Base-by-base conservation (phyloP, 2,797 vertebrate species). In the Agapornis canus region DNA sequence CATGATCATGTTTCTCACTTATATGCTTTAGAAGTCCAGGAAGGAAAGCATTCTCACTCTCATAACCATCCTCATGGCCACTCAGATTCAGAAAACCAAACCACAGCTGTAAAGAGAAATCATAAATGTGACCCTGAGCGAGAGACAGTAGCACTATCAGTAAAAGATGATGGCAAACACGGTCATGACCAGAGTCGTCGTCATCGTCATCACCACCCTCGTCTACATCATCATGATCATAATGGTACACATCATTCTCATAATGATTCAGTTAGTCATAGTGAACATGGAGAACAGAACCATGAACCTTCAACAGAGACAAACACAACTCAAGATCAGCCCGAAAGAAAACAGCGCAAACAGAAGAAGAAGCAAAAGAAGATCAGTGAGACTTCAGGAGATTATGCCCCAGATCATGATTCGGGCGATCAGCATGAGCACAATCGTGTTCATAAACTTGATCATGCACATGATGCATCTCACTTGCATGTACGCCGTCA, bases 1-100 rank as follows among this genome's bases (percentile, higher is more conserved):
- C 99, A 99, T 5, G 99, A 99, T 96, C 99, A 99, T 13, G 99
- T 99, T 87, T 99, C 99, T 91, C 99, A 99, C 92, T 97, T 99
- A 18, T 99, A 99, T 93, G 86, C 98, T 89, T 95, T 99, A 94
- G 99, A 99, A 64, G 93, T 99, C 84, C 98, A 99, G 92, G 98
- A 99, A 89, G 99, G 99, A 76, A 98, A 97, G 75, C 99, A 99
- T 96, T 97, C 98, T 7, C 99, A 99, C 93, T 96, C 98, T 9
- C 95, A 96, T 23, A 92, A 63, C 79, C 97, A 94, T 39, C 95
- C 95, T 90, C 96, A 98, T 88, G 92, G 90, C 23, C 97, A 98
- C 37, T 37, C 93, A 26, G 95, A 91, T 92, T 83, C 93, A 49
- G 98, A 98, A 86, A 98, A 98, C 70, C 98, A 97, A 82, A 98